Conservation (phyloP, 1,140 invertebrate species). For the Saccostrea glomerata region DNA sequence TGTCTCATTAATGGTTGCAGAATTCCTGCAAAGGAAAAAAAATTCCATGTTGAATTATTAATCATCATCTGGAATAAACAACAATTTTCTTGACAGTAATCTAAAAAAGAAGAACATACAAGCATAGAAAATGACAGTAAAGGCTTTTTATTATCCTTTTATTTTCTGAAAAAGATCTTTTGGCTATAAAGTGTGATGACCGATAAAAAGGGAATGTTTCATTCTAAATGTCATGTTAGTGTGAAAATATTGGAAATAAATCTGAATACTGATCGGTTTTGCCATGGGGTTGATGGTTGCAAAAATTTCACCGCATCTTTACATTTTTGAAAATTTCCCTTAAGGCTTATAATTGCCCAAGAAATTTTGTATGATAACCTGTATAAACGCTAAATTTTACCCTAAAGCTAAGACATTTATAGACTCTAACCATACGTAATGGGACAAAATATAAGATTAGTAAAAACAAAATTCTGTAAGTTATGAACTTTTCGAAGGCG, state of each 20-base stretch:
- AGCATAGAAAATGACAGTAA: constrained; percentile 12
- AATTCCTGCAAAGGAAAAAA: too few species aligned
- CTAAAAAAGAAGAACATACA: neutral
- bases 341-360: neutral
- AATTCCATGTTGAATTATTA: constrained; percentile 14
- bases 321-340: neutral
- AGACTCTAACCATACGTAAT: too few species aligned
- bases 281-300: neutral
- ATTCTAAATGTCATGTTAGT: constrained; percentile 12
- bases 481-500: neutral
- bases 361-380: neutral
- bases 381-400: neutral
- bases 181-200: neutral
- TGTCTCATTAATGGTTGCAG: too few species aligned
- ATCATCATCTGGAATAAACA: neutral
- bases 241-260: neutral
- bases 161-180: neutral
- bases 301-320: neutral
- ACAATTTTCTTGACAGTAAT: neutral
- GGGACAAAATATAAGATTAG: neutral
- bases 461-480: neutral
- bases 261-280: neutral
- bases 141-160: neutral
- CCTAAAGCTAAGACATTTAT: neutral
- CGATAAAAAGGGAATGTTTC: neutral